These are phyloP conservation scores for Protosalanx chinensis DNA, from an alignment of 2,797 vertebrate species.

Conservation along the genomic window DNA sequence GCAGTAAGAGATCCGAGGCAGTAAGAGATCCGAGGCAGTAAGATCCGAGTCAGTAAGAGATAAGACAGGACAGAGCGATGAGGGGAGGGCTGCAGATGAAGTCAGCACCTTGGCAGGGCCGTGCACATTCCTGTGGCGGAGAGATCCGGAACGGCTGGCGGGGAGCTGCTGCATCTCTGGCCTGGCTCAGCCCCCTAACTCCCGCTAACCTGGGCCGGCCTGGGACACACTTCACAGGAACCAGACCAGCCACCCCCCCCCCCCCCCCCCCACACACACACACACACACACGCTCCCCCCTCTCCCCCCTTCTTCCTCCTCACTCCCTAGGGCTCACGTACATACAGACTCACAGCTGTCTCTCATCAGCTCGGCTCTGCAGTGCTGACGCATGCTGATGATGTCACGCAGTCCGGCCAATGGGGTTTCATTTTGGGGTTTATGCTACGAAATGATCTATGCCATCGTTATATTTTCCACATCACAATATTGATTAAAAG, in stretches of 20 bases:
- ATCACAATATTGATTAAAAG: too few species aligned
- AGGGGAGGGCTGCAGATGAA: slow-evolving; percentile 21
- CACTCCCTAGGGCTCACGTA: slow-evolving; percentile 19
- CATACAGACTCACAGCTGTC: slow-evolving; percentile 58
- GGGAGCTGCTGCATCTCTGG: slow-evolving; percentile 7
- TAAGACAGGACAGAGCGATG: slow-evolving; percentile 29
- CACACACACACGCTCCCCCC: slow-evolving; percentile 10
- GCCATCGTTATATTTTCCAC: neutral
- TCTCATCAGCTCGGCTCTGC: slow-evolving; percentile 57
- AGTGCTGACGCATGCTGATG: slow-evolving; percentile 26
- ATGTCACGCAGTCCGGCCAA: slow-evolving; percentile 35
- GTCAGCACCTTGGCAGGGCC: slow-evolving; percentile 53
- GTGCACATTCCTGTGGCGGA: slow-evolving; percentile 53
- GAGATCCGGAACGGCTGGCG: slow-evolving; percentile 53
- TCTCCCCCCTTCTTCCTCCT: slow-evolving; percentile 27
- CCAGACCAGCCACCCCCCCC: neutral
- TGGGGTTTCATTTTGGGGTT: slow-evolving; percentile 2
- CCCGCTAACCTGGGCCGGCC: slow-evolving; percentile 37
- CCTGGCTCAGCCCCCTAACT: neutral
- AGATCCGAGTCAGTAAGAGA: neutral
- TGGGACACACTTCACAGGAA: slow-evolving; percentile 47
- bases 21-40: too few species aligned
- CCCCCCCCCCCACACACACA: slow-evolving; percentile 40
- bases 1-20: too few species aligned
- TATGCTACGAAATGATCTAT: slow-evolving; percentile 12